Percentiles rank a stretch among this genome's conserved stretches.
phyloP scores from a whole-genome alignment of 35 echinoderm and acorn worm genomes.

The Lytechinus variegatus region DNA sequence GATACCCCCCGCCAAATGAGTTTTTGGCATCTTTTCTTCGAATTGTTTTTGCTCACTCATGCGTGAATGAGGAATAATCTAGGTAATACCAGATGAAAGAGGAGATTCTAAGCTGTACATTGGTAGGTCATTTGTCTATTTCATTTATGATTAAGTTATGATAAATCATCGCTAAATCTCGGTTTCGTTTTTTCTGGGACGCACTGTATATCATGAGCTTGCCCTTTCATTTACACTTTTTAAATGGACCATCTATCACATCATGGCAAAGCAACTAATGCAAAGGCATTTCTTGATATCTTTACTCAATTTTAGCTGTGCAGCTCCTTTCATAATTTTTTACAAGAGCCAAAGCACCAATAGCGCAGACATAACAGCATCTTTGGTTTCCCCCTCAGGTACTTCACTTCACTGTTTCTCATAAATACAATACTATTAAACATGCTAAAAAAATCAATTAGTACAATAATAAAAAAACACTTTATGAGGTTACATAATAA shows the following conservation, averaged over 20 bases:
- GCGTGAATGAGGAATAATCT: no score
- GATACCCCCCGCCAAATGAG: no score
- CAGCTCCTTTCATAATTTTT: neutral
- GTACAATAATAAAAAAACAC: constrained; percentile 22
- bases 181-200: no score
- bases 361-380: neutral
- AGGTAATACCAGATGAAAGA: no score
- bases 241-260: neutral
- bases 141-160: no score
- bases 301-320: neutral
- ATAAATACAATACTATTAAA: constrained; percentile 7
- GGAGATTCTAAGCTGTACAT: no score
- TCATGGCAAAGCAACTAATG: neutral
- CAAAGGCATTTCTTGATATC: neutral
- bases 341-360: neutral
- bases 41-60: no score
- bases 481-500: constrained; percentile 6
- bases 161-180: no score
- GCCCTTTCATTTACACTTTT: neutral
- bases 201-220: neutral
- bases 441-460: constrained; percentile 28
- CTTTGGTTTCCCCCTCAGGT: neutral
- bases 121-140: no score
- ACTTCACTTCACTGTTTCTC: neutral
- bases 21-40: no score